Evolutionary conservation across 2,113 vertebrate genomes (phyloP).

Genomic region (Corvus hawaiiensis): DNA sequence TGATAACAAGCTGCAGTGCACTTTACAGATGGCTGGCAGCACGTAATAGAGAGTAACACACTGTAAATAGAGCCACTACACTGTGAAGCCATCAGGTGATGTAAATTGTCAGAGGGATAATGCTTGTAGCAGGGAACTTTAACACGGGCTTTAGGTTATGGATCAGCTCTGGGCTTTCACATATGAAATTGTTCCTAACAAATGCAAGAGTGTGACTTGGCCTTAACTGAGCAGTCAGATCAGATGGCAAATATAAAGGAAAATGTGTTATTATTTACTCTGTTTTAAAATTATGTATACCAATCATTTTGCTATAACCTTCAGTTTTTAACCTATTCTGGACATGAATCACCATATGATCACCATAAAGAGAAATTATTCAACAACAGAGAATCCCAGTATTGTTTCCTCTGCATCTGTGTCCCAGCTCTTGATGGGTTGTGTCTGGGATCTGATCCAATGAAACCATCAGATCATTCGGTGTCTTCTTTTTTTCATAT

Average conservation of each 20-base stretch:
- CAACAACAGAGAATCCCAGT: background rate
- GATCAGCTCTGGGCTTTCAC: background rate
- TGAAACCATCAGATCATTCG: background rate
- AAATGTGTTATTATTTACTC: background rate
- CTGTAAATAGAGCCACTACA: background rate
- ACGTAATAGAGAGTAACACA: background rate
- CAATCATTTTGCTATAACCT: background rate
- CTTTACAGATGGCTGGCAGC: constrained; percentile 32
- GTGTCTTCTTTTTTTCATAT: background rate
- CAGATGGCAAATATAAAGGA: background rate
- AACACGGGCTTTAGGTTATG: background rate
- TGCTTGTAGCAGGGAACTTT: background rate
- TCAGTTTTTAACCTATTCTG: background rate
- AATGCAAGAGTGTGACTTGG: background rate
- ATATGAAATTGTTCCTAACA: background rate
- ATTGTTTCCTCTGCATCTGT: background rate
- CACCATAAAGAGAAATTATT: background rate
- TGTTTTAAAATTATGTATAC: background rate
- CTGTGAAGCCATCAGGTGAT: background rate
- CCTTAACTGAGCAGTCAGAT: background rate
- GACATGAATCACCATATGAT: background rate
- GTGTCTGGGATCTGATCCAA: background rate
- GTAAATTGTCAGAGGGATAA: background rate
- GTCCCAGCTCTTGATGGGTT: background rate
- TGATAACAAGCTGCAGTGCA: background rate